phyloP scores from a whole-genome alignment of 2,797 vertebrate genomes.

The Catharus ustulatus region DNA sequence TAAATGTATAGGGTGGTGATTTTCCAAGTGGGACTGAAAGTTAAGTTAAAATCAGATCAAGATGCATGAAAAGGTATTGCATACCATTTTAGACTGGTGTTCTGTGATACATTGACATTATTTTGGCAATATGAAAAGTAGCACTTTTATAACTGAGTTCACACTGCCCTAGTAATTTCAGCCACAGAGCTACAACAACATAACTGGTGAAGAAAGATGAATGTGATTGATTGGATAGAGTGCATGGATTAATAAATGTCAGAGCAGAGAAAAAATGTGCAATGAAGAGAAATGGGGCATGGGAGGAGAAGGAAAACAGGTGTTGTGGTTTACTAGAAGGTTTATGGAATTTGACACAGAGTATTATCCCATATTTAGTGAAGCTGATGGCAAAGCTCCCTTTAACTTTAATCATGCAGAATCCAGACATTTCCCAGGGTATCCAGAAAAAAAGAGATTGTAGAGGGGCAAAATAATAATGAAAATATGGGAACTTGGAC shows the following conservation, averaged over 20 bases:
- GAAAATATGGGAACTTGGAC: neutral
- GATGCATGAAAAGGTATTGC: constrained; percentile 24
- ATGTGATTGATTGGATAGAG: constrained; percentile 38
- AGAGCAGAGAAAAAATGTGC: constrained; percentile 35
- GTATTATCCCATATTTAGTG: neutral
- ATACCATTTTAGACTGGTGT: constrained; percentile 37
- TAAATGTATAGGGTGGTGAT: neutral
- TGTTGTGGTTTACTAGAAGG: constrained; percentile 39
- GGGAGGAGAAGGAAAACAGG: constrained; percentile 43
- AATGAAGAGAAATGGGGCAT: constrained; percentile 15
- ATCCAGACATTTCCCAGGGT: constrained; percentile 43
- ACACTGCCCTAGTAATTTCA: constrained; percentile 29
- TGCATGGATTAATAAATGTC: constrained; percentile 57
- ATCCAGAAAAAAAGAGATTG: neutral
- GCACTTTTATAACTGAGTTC: constrained; percentile 27
- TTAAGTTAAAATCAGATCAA: constrained; percentile 55
- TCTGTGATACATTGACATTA: constrained; percentile 40
- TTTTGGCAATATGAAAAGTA: constrained; percentile 56
- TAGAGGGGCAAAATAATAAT: neutral
- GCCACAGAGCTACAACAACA: neutral
- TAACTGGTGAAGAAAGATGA: constrained; percentile 46
- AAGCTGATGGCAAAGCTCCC: constrained; percentile 50
- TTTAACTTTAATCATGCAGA: constrained; percentile 52
- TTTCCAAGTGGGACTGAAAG: constrained; percentile 39
- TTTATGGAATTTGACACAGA: constrained; percentile 57